Evolutionary conservation across 2,113 vertebrate species (phyloP).

Genomic region (Onychostruthus taczanowskii): DNA sequence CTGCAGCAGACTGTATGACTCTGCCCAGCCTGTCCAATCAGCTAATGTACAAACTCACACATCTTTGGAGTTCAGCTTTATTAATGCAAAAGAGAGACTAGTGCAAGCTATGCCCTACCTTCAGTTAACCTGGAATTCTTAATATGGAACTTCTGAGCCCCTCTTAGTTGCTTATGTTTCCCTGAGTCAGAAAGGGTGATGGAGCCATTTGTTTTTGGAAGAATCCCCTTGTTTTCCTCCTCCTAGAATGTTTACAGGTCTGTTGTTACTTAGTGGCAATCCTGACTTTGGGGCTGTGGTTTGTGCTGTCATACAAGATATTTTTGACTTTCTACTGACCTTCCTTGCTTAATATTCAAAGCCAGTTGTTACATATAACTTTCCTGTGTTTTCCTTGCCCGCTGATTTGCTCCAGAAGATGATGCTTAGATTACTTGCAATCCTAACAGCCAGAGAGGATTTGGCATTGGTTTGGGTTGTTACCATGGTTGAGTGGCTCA

Average conservation of each 20-base stretch:
- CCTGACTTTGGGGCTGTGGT: neutral
- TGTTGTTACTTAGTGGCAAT: neutral
- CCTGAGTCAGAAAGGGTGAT: neutral
- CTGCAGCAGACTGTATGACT: neutral
- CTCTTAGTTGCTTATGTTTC: neutral
- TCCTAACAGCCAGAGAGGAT: neutral
- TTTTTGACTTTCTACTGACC: neutral
- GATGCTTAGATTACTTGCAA: neutral
- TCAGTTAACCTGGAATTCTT: neutral
- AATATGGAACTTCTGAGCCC: neutral
- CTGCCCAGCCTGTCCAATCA: neutral
- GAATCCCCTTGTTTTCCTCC: neutral
- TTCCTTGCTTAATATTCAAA: neutral
- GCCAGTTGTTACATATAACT: neutral
- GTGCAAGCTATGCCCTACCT: neutral
- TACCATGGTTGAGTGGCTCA: neutral
- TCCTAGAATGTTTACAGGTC: neutral
- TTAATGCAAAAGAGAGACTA: neutral
- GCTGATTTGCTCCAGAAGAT: neutral
- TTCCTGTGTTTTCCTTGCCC: neutral
- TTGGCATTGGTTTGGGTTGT: neutral
- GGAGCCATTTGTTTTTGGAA: neutral
- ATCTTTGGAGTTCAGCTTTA: neutral
- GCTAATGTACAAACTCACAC: neutral
- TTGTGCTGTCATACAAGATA: neutral